phyloP scores from a whole-genome alignment of 2,113 vertebrate genomes.

The Dromaius novaehollandiae region DNA sequence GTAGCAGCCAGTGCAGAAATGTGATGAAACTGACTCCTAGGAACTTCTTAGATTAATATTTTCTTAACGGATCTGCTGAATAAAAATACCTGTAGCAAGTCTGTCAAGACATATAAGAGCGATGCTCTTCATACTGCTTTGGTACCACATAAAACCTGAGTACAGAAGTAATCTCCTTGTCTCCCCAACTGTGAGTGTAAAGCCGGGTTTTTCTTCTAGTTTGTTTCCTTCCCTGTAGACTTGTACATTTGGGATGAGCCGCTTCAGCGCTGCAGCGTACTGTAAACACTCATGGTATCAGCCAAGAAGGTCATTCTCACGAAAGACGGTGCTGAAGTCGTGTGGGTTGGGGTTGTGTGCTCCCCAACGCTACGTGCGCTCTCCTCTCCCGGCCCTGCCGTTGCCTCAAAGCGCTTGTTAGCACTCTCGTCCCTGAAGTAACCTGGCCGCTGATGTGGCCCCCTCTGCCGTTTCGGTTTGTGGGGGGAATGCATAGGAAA shows the following conservation, averaged over 20 bases:
- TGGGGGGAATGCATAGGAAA: fast-evolving
- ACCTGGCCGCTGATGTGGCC: neutral
- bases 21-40: neutral
- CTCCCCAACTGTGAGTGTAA: neutral
- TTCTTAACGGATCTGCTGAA: neutral
- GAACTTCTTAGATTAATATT: neutral
- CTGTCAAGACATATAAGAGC: neutral
- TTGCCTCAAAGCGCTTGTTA: neutral
- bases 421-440: neutral
- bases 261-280: neutral
- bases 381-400: neutral
- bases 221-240: neutral
- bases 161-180: neutral
- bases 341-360: neutral
- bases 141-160: neutral
- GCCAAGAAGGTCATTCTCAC: neutral
- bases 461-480: neutral
- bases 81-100: neutral
- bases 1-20: neutral
- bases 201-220: neutral
- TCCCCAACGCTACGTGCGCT: neutral
- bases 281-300: neutral
- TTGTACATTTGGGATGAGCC: neutral
- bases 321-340: neutral
- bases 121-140: neutral